Evolutionary conservation across 2,888 invertebrate genomes (phyloP).

Genomic region (Petrolisthes cinctipes): DNA sequence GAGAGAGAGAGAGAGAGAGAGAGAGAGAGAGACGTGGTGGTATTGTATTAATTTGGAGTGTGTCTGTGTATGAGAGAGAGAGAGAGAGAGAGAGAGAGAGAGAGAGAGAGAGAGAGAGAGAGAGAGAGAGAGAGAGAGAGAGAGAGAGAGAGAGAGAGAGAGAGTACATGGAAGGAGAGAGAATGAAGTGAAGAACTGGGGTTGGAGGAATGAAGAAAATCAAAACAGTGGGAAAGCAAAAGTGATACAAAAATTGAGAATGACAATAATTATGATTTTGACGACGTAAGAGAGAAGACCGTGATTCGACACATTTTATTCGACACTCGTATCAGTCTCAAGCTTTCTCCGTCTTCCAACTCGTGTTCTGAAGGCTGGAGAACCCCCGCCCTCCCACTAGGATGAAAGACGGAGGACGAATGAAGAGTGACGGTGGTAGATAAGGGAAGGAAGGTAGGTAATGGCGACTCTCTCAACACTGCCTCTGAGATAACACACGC

Average conservation of each 20-base stretch:
- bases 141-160: conserved; percentile 30
- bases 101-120: neutral
- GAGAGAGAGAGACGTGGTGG: neutral
- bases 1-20: neutral
- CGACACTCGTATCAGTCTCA: neutral
- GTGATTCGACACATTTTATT: neutral
- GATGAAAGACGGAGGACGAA: too few species aligned
- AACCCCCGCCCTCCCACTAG: too few species aligned
- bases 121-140: conserved; percentile 26
- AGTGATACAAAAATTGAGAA: neutral
- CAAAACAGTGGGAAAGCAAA: neutral
- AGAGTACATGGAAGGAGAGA: neutral
- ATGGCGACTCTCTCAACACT: too few species aligned
- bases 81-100: neutral
- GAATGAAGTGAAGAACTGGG: neutral
- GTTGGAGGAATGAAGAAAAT: neutral
- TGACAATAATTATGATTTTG: too few species aligned
- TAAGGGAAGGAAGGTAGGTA: too few species aligned
- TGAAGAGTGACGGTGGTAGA: too few species aligned
- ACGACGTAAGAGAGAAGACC: too few species aligned
- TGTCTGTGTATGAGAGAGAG: neutral
- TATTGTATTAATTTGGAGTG: neutral
- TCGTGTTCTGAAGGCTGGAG: too few species aligned
- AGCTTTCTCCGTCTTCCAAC: too few species aligned
- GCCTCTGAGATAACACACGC: too few species aligned